Conservation (phyloP, 1,140 invertebrate genomes). For the Meloidogyne floridensis region DNA sequence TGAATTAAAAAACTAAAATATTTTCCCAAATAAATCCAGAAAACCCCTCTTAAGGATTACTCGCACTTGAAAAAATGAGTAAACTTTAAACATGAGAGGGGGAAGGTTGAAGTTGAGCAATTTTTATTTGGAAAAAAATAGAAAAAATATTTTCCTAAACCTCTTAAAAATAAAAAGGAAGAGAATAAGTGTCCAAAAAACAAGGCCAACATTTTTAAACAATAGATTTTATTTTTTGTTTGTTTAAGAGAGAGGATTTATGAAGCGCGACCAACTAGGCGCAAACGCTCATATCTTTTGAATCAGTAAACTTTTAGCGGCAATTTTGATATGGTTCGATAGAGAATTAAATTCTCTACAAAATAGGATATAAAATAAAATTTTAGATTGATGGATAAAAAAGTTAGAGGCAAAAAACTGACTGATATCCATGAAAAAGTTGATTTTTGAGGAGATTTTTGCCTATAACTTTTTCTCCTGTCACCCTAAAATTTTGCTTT, state of each 20-base stretch:
- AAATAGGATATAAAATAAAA: neutral
- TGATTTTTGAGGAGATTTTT: neutral
- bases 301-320: neutral
- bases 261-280: neutral
- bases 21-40: neutral
- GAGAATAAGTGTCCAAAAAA: constrained; percentile 2
- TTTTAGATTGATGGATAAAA: neutral
- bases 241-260: neutral
- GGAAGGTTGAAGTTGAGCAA: constrained; percentile 10
- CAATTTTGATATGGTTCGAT: neutral
- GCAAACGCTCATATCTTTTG: neutral
- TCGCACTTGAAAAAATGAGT: neutral
- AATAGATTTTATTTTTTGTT: neutral
- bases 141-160: neutral
- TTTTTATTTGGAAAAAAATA: neutral
- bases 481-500: neutral
- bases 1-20: no score
- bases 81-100: neutral
- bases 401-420: no score
- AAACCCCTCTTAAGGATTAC: constrained; percentile 10
- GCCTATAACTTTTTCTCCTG: neutral
- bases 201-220: neutral
- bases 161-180: neutral
- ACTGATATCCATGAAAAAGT: neutral
- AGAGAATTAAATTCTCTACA: neutral